Evolutionary conservation across 2,797 vertebrate species (phyloP).

Genomic region (Garrulus glandarius): DNA sequence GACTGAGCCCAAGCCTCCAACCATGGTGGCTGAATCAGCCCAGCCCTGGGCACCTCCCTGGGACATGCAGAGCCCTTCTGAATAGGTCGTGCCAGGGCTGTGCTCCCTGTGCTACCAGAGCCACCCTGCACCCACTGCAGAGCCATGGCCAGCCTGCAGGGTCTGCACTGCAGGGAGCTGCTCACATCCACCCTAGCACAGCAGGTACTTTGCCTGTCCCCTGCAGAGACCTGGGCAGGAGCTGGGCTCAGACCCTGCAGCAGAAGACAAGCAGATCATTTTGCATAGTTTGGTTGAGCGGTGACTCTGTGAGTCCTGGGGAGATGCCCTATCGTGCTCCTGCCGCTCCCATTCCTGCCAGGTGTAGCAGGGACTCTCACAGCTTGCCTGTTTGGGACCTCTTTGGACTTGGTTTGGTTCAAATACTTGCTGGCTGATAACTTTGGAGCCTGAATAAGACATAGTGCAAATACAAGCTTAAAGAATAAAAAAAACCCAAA

Average conservation of each 20-base stretch:
- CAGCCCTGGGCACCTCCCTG: background rate
- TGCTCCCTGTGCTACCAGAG: background rate
- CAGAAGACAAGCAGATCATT: background rate
- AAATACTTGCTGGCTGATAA: background rate
- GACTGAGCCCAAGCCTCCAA: background rate
- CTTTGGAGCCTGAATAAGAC: conserved; percentile 6
- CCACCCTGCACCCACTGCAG: accelerated
- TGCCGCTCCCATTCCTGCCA: background rate
- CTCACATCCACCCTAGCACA: background rate
- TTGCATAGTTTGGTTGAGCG: conserved; percentile 6
- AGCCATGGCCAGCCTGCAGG: background rate
- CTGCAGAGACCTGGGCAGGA: background rate
- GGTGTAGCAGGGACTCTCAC: background rate
- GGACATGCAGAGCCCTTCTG: background rate
- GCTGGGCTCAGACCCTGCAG: background rate
- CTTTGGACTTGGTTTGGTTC: conserved; percentile 35
- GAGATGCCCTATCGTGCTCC: accelerated
- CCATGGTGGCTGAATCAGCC: background rate
- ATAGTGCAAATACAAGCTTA: conserved; percentile 52
- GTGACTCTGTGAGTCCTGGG: background rate
- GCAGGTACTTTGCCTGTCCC: background rate
- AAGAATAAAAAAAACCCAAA: background rate
- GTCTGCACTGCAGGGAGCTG: background rate
- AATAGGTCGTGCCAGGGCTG: accelerated
- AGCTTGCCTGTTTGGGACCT: background rate